phyloP scores from a whole-genome alignment of 64 coral and sea anemone species.

The Montipora sp. region DNA sequence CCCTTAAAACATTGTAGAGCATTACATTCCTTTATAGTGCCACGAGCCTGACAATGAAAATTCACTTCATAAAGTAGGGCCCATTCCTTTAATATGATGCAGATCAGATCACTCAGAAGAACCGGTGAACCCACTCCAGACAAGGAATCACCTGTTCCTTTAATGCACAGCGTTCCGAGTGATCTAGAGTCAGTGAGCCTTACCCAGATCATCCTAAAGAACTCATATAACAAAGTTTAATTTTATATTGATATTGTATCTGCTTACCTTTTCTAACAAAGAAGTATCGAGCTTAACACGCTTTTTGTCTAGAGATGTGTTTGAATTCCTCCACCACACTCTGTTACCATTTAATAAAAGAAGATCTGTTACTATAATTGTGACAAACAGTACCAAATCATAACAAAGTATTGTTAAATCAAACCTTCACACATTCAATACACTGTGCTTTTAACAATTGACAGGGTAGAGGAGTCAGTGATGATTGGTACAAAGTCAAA shows the following conservation, averaged over 20 bases:
- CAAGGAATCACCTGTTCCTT: slow-evolving; percentile 6
- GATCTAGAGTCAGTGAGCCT: slow-evolving; percentile 16
- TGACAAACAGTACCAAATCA: slow-evolving; percentile 25
- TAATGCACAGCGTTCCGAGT: slow-evolving; percentile 8
- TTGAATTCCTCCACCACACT: neutral
- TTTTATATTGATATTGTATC: slow-evolving; percentile 21
- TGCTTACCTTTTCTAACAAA: slow-evolving; percentile 17
- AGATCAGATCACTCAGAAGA: slow-evolving; percentile 14
- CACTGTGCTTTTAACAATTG: slow-evolving; percentile 13
- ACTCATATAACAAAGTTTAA: slow-evolving; percentile 8
- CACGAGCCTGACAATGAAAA: slow-evolving; percentile 14
- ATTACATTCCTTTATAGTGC: slow-evolving; percentile 25
- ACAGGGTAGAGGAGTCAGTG: slow-evolving; percentile 1
- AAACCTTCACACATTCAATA: slow-evolving; percentile 21
- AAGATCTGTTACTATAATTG: slow-evolving; percentile 1
- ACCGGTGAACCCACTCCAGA: neutral
- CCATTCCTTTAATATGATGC: slow-evolving; percentile 8
- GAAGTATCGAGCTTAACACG: neutral
- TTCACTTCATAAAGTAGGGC: slow-evolving; percentile 2
- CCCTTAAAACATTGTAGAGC: slow-evolving; percentile 8
- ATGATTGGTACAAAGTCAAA: neutral
- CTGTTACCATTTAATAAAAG: slow-evolving; percentile 2
- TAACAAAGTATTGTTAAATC: neutral
- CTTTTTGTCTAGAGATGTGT: slow-evolving; percentile 9
- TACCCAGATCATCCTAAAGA: slow-evolving; percentile 21